Conservation (phyloP, 1,140 invertebrate genomes). For the Chymomyza costata region DNA sequence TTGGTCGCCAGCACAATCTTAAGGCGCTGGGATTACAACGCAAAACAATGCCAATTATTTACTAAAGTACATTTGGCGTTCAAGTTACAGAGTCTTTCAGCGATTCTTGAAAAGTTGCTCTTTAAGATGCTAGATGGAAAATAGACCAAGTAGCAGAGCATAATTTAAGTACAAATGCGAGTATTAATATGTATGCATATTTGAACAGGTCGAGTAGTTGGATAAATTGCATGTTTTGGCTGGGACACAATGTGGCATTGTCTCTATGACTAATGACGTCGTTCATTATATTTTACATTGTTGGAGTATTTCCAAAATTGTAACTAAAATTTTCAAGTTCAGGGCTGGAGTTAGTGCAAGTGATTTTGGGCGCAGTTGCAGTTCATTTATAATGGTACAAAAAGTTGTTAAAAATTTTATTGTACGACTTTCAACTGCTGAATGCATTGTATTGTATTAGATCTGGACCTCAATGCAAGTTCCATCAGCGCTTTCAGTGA, state of each 20-base stretch:
- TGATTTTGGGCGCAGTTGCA: too few relatives aligned
- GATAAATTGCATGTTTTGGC: conserved; percentile 2
- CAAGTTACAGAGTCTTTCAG: conserved; percentile 9
- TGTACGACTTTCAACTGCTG: too few relatives aligned
- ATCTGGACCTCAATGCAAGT: too few relatives aligned
- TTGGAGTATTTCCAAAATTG: conserved; percentile 64
- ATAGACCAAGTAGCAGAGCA: background rate
- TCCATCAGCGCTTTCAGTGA: too few relatives aligned
- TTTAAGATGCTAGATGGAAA: conserved; percentile 9
- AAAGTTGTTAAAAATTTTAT: too few relatives aligned
- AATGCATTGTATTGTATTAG: too few relatives aligned
- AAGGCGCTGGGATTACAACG: conserved; percentile 50
- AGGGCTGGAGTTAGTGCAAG: conserved; percentile 16
- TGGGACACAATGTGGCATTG: conserved; percentile 49
- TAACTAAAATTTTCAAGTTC: conserved; percentile 16
- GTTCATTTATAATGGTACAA: too few relatives aligned
- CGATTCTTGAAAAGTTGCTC: too few relatives aligned
- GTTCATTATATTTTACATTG: conserved; percentile 71
- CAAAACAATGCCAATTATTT: conserved; percentile 67
- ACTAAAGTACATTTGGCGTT: conserved; percentile 56
- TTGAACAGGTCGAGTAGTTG: background rate
- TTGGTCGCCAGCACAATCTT: conserved; percentile 17
- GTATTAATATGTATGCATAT: conserved; percentile 41
- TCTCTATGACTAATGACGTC: conserved; percentile 70
- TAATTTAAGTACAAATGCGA: conserved; percentile 24